Evolutionary conservation across 2,113 vertebrate species (phyloP).

Genomic region (Alligator mississippiensis): DNA sequence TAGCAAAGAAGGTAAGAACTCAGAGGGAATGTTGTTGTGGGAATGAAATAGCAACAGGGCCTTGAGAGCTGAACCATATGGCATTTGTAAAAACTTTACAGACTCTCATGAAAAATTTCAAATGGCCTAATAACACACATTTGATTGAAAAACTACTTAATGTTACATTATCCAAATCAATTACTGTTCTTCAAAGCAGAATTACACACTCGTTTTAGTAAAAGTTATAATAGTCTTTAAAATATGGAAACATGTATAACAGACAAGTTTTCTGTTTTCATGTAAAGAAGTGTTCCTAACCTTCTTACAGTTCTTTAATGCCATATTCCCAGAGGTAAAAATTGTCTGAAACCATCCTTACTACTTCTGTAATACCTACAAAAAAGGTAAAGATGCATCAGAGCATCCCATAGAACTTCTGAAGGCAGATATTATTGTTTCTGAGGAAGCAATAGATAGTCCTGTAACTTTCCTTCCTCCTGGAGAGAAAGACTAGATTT

Average conservation of each 20-base stretch:
- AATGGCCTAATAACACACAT: neutral
- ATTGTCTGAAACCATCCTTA: neutral
- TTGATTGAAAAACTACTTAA: neutral
- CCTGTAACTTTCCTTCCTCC: neutral
- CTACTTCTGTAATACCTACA: neutral
- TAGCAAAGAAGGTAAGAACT: neutral
- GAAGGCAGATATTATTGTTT: neutral
- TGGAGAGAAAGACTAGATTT: neutral
- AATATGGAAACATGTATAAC: neutral
- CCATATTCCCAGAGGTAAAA: neutral
- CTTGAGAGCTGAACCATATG: neutral
- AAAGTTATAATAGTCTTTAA: neutral
- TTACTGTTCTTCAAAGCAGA: neutral
- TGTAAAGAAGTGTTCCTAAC: neutral
- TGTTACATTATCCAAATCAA: neutral
- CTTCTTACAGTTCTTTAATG: fast-evolving
- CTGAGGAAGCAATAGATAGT: neutral
- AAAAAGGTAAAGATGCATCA: neutral
- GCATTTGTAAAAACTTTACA: neutral
- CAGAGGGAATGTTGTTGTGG: neutral
- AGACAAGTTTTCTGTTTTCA: neutral
- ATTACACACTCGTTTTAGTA: neutral
- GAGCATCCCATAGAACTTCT: neutral
- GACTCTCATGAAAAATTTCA: neutral
- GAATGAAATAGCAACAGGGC: neutral